A percentile compares a stretch with the other conserved stretches of the same genome.
Evolutionary conservation across 1,140 invertebrate species (phyloP).

Genomic region (Scaptomyza pallida): DNA sequence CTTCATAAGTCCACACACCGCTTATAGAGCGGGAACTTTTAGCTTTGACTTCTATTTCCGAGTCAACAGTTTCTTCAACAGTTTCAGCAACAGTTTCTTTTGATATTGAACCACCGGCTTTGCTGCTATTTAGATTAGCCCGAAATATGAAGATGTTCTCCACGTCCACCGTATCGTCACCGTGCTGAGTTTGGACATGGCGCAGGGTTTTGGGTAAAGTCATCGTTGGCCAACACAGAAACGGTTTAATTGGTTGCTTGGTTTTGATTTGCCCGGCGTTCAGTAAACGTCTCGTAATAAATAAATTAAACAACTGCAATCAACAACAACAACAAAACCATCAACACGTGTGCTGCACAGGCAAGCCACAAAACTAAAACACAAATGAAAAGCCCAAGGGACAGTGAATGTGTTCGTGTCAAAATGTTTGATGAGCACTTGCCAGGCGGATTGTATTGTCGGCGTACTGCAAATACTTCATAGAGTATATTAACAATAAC

Average conservation of each 20-base stretch:
- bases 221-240: slow-evolving; percentile 46
- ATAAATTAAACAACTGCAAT: slow-evolving; percentile 37
- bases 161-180: slow-evolving; percentile 49
- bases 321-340: slow-evolving; percentile 42
- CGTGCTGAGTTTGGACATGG: slow-evolving; percentile 67
- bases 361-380: neutral
- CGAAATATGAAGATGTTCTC: slow-evolving; percentile 63
- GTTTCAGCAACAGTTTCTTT: neutral
- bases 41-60: neutral
- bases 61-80: neutral
- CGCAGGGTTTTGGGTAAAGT: slow-evolving; percentile 33
- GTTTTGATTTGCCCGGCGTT: slow-evolving; percentile 30
- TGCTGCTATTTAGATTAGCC: slow-evolving; percentile 24
- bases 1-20: slow-evolving; percentile 36
- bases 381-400: neutral
- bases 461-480: slow-evolving; percentile 31
- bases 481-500: slow-evolving; percentile 9
- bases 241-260: slow-evolving; percentile 14
- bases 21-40: neutral
- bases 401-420: neutral
- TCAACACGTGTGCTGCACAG: slow-evolving; percentile 40
- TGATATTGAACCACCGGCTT: slow-evolving; percentile 1
- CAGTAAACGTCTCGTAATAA: slow-evolving; percentile 24
- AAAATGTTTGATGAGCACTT: slow-evolving; percentile 13
- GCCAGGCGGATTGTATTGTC: slow-evolving; percentile 29